Evolutionary conservation across 2,888 invertebrate genomes (phyloP).

Genomic region (Athetis lepigone): DNA sequence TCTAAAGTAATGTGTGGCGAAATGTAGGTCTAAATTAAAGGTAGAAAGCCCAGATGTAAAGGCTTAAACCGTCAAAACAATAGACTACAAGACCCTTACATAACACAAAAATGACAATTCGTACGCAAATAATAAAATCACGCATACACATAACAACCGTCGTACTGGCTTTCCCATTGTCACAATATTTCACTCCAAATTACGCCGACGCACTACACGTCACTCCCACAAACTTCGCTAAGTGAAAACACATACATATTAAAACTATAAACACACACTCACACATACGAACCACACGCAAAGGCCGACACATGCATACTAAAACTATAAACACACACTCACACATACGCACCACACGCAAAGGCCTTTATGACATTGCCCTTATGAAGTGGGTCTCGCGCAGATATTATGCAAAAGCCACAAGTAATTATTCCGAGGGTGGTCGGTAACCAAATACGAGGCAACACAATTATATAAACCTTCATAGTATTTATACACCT

Average conservation of each 20-base stretch:
- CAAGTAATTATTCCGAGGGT: constrained; percentile 57
- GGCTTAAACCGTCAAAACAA: too few relatives aligned
- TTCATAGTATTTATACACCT: constrained; percentile 15
- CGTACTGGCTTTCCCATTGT: constrained; percentile 13
- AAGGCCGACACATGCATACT: too few relatives aligned
- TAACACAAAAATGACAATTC: not conserved
- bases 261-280: constrained; percentile 13
- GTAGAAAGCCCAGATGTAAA: too few relatives aligned
- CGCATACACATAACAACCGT: not conserved
- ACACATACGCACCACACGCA: not conserved
- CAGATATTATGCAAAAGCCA: constrained; percentile 64
- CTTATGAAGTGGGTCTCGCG: constrained; percentile 46
- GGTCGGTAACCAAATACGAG: constrained; percentile 38
- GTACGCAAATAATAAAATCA: not conserved
- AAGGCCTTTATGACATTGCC: constrained; percentile 32
- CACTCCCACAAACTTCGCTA: constrained; percentile 35
- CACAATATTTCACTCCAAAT: constrained; percentile 44
- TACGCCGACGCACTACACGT: constrained; percentile 28
- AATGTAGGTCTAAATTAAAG: too few relatives aligned
- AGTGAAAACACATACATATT: constrained; percentile 37
- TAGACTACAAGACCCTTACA: not conserved
- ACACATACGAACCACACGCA: too few relatives aligned
- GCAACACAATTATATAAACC: constrained; percentile 30
- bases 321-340: constrained; percentile 13
- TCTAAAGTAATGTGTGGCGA: too few relatives aligned